Evolutionary conservation across 1,140 invertebrate genomes (phyloP).

Genomic region (Druon quercuslanigerum): DNA sequence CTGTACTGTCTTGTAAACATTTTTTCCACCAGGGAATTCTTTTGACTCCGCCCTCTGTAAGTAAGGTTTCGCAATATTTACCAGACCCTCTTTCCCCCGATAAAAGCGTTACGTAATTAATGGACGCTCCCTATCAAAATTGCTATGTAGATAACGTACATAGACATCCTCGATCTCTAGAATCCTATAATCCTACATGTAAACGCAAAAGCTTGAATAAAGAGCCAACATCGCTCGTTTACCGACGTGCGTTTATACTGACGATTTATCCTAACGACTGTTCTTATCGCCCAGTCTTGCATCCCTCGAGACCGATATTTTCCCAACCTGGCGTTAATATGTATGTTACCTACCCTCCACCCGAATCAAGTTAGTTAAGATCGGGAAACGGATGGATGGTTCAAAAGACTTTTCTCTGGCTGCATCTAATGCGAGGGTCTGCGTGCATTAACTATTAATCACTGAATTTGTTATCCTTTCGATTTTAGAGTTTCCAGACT

Average conservation of each 20-base stretch:
- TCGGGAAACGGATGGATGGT: slow-evolving; percentile 15
- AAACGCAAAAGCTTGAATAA: too few species aligned
- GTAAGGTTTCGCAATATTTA: too few species aligned
- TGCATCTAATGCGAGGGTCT: slow-evolving; percentile 19
- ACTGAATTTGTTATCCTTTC: slow-evolving; percentile 6
- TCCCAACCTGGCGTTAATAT: slow-evolving; percentile 22
- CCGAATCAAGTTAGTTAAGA: slow-evolving; percentile 19
- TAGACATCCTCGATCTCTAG: too few species aligned
- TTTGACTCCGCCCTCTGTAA: too few species aligned
- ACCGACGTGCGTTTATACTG: slow-evolving; percentile 1
- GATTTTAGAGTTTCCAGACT: not conserved
- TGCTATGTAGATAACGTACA: too few species aligned
- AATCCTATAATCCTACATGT: too few species aligned
- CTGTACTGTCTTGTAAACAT: too few species aligned
- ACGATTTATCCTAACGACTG: slow-evolving; percentile 21
- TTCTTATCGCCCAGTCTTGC: slow-evolving; percentile 15
- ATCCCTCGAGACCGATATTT: slow-evolving; percentile 22
- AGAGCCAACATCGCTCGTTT: not conserved
- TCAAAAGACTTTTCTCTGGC: slow-evolving; percentile 4
- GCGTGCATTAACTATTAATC: slow-evolving; percentile 28
- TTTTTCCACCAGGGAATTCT: too few species aligned
- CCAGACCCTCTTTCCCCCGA: too few species aligned
- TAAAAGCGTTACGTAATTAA: too few species aligned
- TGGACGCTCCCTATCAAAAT: too few species aligned
- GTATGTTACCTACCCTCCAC: slow-evolving; percentile 17